A percentile compares a stretch with the other conserved stretches of the same genome.
These are phyloP conservation scores for Podarcis lilfordi DNA, from an alignment of 2,797 vertebrate species.

Conservation along the genomic window DNA sequence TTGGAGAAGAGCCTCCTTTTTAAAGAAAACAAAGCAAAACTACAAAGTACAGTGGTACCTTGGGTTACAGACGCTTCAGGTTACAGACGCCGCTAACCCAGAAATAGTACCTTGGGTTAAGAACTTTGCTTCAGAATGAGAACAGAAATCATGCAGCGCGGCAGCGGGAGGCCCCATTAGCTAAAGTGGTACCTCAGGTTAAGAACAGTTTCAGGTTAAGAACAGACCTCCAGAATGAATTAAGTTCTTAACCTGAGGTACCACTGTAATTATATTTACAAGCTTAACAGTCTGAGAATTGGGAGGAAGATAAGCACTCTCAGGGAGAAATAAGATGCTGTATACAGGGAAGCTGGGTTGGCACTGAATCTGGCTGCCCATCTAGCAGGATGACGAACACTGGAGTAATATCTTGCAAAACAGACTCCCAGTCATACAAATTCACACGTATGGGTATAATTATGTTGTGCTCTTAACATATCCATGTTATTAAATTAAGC, in stretches of 20 bases:
- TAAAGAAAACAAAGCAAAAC: not conserved
- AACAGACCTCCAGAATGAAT: no score
- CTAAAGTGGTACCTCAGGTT: no score
- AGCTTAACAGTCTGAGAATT: not conserved
- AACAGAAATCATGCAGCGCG: no score
- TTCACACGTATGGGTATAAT: not conserved
- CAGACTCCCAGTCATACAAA: no score
- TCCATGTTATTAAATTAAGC: not conserved
- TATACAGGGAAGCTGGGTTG: not conserved
- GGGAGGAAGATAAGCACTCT: not conserved
- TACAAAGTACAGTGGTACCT: not conserved
- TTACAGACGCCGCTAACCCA: no score
- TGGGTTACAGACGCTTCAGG: no score
- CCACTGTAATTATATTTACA: not conserved
- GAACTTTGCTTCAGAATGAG: no score
- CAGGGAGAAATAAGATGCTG: not conserved
- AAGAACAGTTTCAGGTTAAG: no score
- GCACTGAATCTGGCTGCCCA: not conserved
- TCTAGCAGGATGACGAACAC: not conserved
- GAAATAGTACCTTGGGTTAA: no score
- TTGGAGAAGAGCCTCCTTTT: not conserved
- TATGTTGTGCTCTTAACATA: no score
- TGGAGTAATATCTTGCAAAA: not conserved
- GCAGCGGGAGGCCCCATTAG: no score
- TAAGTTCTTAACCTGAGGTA: no score